Evolutionary conservation across 2,888 invertebrate genomes (phyloP).

Genomic region (Poecilobothrus nobilitatus): DNA sequence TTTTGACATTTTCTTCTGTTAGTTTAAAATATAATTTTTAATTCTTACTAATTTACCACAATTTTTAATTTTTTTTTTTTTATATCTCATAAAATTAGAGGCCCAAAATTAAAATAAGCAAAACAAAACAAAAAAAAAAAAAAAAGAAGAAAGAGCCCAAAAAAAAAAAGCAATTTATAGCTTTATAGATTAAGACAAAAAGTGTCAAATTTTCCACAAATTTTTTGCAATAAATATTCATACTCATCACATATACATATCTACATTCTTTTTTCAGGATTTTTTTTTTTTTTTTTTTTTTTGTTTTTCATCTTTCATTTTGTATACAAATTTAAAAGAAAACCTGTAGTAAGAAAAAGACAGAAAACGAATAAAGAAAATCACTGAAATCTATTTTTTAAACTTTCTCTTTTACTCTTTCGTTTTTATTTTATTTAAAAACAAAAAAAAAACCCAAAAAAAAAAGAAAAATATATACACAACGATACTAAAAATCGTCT

Average conservation of each 20-base stretch:
- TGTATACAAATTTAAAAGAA: too few species aligned
- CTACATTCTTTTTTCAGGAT: too few species aligned
- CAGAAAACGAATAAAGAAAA: too few species aligned
- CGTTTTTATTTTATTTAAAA: too few species aligned
- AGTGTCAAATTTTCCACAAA: slow-evolving; percentile 4
- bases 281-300: too few species aligned
- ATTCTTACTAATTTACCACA: not conserved
- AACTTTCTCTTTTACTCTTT: too few species aligned
- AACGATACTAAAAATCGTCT: not conserved
- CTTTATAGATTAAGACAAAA: not conserved
- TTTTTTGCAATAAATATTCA: not conserved
- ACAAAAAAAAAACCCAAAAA: too few species aligned
- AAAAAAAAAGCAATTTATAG: not conserved
- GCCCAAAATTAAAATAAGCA: not conserved
- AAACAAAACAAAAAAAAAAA: not conserved
- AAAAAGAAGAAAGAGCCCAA: not conserved
- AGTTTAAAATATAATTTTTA: not conserved
- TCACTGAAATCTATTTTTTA: too few species aligned
- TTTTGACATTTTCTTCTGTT: not conserved
- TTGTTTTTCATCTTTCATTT: too few species aligned
- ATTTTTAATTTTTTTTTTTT: too few species aligned
- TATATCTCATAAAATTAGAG: not conserved
- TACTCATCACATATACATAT: not conserved
- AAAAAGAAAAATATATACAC: not conserved
- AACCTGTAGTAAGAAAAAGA: too few species aligned